Evolutionary conservation across 2,888 invertebrate genomes (phyloP).

Genomic region (Orchesellides sinensis): DNA sequence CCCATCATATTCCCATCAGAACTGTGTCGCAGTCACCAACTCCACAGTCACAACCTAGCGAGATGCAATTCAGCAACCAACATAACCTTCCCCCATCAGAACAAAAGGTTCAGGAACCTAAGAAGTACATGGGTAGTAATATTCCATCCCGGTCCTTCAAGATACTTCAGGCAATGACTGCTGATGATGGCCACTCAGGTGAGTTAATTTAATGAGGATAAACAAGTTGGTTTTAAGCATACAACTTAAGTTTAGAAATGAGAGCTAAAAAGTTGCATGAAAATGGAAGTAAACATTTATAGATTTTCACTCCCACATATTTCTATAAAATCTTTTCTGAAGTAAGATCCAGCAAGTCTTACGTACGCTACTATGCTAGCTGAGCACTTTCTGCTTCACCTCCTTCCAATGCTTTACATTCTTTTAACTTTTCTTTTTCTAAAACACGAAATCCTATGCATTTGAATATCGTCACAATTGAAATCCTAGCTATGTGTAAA

Average conservation of each 20-base stretch:
- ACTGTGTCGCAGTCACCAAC: constrained; percentile 67
- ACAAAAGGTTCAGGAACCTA: constrained; percentile 82
- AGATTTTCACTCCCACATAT: no score
- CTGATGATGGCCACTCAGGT: constrained; percentile 79
- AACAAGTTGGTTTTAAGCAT: not conserved
- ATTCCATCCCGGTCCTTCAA: constrained; percentile 90
- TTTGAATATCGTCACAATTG: not conserved
- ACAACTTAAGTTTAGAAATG: not conserved
- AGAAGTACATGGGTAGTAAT: constrained; percentile 86
- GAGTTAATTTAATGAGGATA: constrained; percentile 62
- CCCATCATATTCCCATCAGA: constrained; percentile 73
- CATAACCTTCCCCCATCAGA: constrained; percentile 81
- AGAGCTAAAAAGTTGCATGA: not conserved
- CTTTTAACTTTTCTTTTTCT: constrained; percentile 4
- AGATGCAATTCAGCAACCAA: constrained; percentile 46
- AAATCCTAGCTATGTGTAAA: not conserved
- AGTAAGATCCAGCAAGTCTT: not conserved
- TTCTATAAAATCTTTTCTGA: no score
- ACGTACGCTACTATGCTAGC: constrained; percentile 19
- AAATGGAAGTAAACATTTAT: not conserved
- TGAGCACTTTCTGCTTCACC: constrained; percentile 32
- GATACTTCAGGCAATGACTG: constrained; percentile 88
- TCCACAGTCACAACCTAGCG: constrained; percentile 58
- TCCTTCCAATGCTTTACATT: constrained; percentile 8
- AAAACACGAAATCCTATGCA: not conserved